Percentiles rank a stretch among this genome's conserved stretches.
Evolutionary conservation across 2,113 vertebrate genomes (phyloP).

Genomic region (Otolemur garnettii): DNA sequence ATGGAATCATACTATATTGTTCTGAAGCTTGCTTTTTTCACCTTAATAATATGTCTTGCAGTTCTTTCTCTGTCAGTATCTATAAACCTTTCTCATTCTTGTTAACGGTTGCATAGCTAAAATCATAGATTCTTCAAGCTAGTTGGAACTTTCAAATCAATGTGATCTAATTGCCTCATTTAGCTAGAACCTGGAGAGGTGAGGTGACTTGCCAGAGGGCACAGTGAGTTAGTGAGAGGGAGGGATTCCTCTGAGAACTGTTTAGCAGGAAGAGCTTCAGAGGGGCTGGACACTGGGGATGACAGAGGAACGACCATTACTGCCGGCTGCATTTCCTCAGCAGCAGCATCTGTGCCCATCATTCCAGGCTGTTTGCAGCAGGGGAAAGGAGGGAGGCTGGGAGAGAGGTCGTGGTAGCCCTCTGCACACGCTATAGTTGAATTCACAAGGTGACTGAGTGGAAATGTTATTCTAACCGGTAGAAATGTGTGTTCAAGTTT

Average conservation of each 20-base stretch:
- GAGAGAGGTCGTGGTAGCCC: background rate
- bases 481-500: background rate
- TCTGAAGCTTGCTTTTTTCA: slow-evolving; percentile 40
- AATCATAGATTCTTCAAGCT: slow-evolving; percentile 70
- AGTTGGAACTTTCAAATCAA: slow-evolving; percentile 62
- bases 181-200: slow-evolving; percentile 54
- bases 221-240: background rate
- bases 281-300: background rate
- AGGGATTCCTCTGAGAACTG: slow-evolving; percentile 50
- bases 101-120: slow-evolving; percentile 63
- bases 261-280: slow-evolving; percentile 28
- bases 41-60: slow-evolving; percentile 62
- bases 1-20: slow-evolving; percentile 66
- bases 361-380: background rate
- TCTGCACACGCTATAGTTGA: background rate
- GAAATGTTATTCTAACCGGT: background rate
- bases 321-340: background rate
- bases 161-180: slow-evolving; percentile 78
- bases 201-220: slow-evolving; percentile 45
- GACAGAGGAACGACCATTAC: background rate
- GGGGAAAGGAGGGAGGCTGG: background rate
- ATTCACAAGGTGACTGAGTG: background rate
- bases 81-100: slow-evolving; percentile 55
- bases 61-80: slow-evolving; percentile 6
- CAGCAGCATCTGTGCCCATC: background rate